phyloP scores from a whole-genome alignment of 2,113 vertebrate species.

The Lepisosteus osseus region DNA sequence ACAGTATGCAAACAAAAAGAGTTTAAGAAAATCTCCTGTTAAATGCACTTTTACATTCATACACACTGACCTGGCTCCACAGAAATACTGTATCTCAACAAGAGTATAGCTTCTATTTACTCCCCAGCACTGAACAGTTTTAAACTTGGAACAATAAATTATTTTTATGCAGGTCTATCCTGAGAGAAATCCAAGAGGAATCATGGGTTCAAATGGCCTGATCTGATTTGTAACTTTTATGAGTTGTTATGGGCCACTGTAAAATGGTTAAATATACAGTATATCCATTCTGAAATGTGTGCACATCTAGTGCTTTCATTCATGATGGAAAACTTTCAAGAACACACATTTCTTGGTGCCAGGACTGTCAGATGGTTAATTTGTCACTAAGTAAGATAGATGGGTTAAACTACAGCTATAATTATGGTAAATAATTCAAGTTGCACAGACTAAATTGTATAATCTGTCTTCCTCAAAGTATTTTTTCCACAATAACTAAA shows the following conservation, averaged over 20 bases:
- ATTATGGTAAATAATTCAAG: slow-evolving; percentile 68
- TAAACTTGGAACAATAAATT: no score
- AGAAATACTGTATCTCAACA: background rate
- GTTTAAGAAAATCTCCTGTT: no score
- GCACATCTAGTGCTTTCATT: no score
- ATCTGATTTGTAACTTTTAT: no score
- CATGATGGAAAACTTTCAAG: background rate
- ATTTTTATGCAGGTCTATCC: no score
- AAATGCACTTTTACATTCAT: background rate
- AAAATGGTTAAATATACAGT: background rate
- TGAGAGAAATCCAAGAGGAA: no score
- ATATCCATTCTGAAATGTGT: no score
- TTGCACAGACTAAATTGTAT: slow-evolving; percentile 46
- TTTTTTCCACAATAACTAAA: slow-evolving; percentile 22
- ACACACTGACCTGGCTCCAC: background rate
- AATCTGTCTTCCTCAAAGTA: slow-evolving; percentile 41
- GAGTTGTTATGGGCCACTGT: no score
- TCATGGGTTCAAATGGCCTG: no score
- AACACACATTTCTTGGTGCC: slow-evolving; percentile 6
- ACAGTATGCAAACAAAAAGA: no score
- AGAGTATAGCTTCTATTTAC: no score
- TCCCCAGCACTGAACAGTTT: no score
- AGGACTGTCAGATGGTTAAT: slow-evolving; percentile 21
- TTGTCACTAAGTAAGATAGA: slow-evolving; percentile 47
- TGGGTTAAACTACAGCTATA: slow-evolving; percentile 57